Percentiles rank a stretch among this genome's conserved stretches.
phyloP scores from a whole-genome alignment of 2,113 vertebrate genomes.

The Oncorhynchus clarkii region DNA sequence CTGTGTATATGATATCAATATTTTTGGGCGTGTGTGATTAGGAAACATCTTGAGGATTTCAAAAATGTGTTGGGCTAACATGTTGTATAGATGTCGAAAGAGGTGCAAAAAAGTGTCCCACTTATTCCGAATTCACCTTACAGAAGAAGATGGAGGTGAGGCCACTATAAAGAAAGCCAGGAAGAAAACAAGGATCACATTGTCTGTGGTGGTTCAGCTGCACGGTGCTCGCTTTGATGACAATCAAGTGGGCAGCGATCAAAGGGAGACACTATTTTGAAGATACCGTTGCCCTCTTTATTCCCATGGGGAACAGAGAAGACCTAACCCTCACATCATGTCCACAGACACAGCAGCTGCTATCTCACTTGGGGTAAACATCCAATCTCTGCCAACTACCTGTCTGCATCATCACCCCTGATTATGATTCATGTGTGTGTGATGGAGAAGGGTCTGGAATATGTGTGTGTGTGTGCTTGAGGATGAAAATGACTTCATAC shows the following conservation, averaged over 20 bases:
- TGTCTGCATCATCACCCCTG: background rate
- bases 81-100: no score
- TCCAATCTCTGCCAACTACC: constrained; percentile 16
- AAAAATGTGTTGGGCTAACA: no score
- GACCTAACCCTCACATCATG: constrained; percentile 28
- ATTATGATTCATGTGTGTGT: constrained; percentile 14
- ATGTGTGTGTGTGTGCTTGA: constrained; percentile 4
- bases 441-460: background rate
- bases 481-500: background rate
- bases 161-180: background rate
- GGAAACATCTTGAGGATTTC: no score
- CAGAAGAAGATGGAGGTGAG: background rate
- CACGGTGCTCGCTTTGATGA: background rate
- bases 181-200: background rate
- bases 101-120: no score
- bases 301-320: constrained; percentile 3
- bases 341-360: constrained; percentile 13
- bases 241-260: constrained; percentile 35
- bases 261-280: constrained; percentile 1
- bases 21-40: no score
- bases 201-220: background rate
- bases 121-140: background rate
- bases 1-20: no score
- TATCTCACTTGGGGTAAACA: background rate
- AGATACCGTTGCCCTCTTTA: background rate